Evolutionary conservation across 2,797 vertebrate species (phyloP).

Genomic region (Pipistrellus nathusii): DNA sequence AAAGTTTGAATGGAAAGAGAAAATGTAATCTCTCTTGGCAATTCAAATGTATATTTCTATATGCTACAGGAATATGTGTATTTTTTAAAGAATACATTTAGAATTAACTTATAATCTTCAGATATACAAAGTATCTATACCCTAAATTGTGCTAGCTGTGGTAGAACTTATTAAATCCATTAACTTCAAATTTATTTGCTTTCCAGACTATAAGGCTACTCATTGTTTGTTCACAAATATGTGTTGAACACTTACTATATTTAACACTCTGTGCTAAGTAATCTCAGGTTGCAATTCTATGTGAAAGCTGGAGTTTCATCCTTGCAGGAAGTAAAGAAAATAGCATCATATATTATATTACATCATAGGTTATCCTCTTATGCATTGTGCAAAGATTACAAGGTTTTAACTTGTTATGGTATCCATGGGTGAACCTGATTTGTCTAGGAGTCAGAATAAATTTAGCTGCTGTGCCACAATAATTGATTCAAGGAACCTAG

Average conservation of each 20-base stretch:
- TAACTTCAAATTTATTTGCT: constrained; percentile 16
- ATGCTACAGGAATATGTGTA: background rate
- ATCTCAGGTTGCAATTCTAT: background rate
- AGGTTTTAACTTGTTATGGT: background rate
- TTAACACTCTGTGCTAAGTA: background rate
- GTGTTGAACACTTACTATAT: background rate
- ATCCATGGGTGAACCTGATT: background rate
- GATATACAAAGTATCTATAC: background rate
- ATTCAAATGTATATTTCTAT: background rate
- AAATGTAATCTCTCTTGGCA: background rate
- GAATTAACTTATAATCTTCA: background rate
- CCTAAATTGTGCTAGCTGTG: background rate
- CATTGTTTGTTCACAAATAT: background rate
- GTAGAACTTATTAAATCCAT: background rate
- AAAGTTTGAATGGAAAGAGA: background rate
- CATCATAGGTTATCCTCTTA: background rate
- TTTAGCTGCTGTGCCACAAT: background rate
- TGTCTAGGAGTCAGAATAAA: background rate
- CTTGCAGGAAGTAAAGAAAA: background rate
- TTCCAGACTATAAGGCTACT: background rate
- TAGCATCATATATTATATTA: background rate
- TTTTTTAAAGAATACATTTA: background rate
- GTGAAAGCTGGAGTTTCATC: background rate
- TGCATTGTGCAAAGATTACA: background rate
- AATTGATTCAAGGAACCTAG: background rate